Evolutionary conservation across 2,888 invertebrate genomes (phyloP).

Genomic region (Neoscelio sp.): DNA sequence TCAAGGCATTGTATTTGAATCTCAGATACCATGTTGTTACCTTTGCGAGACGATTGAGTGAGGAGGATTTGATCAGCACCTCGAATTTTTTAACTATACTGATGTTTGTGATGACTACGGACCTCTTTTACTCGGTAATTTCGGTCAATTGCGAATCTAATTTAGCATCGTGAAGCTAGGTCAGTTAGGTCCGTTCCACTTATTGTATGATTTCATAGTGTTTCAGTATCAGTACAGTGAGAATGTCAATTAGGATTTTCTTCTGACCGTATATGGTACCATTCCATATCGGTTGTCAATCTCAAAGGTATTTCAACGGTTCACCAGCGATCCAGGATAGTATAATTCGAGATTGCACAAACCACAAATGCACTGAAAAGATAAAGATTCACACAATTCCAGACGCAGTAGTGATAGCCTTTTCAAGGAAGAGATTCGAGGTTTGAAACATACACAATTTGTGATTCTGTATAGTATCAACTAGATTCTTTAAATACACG

Average conservation of each 20-base stretch:
- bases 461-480: neutral
- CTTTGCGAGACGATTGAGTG: too few species aligned
- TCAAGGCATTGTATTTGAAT: too few species aligned
- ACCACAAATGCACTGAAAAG: constrained; percentile 43
- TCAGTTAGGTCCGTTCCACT: neutral
- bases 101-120: too few species aligned
- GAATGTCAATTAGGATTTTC: neutral
- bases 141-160: neutral
- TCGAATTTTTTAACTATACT: neutral
- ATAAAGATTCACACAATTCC: neutral
- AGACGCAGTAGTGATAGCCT: neutral
- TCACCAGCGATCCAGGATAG: constrained; percentile 21
- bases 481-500: constrained; percentile 1
- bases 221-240: too few species aligned
- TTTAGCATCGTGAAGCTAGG: neutral
- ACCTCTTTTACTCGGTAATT: too few species aligned
- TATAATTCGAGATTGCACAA: constrained; percentile 68
- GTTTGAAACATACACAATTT: neutral
- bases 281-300: neutral
- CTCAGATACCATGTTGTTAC: too few species aligned
- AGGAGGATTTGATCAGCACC: too few species aligned
- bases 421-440: neutral
- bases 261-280: constrained; percentile 8
- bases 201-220: too few species aligned
- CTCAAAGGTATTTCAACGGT: neutral